These are phyloP conservation scores for Drosophila mimetica DNA, from an alignment of 2,888 invertebrate species.

Conservation along the genomic window DNA sequence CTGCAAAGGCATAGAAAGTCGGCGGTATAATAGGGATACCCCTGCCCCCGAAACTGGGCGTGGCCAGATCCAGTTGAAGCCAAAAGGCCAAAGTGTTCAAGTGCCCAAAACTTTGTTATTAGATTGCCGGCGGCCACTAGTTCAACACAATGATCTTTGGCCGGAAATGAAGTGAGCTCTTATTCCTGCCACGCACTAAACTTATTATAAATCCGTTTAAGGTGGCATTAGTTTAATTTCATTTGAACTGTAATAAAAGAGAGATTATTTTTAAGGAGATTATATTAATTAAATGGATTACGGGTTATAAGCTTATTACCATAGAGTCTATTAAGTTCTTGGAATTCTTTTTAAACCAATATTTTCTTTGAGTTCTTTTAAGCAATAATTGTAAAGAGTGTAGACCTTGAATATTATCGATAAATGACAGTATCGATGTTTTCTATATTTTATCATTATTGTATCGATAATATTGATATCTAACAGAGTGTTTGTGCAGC, in stretches of 20 bases:
- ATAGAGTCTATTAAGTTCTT: too few relatives aligned
- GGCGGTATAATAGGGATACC: slow-evolving; percentile 9
- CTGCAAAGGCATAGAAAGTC: slow-evolving; percentile 23
- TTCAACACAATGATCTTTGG: slow-evolving; percentile 24
- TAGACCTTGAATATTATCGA: too few relatives aligned
- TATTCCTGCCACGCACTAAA: slow-evolving; percentile 13
- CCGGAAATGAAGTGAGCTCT: slow-evolving; percentile 27
- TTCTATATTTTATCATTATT: too few relatives aligned
- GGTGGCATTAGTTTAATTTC: not conserved
- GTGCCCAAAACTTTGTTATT: slow-evolving; percentile 28
- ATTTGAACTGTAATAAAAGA: not conserved
- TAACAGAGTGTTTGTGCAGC: too few relatives aligned
- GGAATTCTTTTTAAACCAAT: too few relatives aligned
- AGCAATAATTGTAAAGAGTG: too few relatives aligned
- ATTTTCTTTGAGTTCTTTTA: too few relatives aligned
- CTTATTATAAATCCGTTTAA: slow-evolving; percentile 9
- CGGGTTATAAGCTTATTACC: too few relatives aligned
- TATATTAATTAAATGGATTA: too few relatives aligned
- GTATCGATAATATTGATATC: too few relatives aligned
- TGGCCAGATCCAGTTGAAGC: slow-evolving; percentile 29
- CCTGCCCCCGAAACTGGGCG: slow-evolving; percentile 8
- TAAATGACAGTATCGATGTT: too few relatives aligned
- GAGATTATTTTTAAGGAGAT: not conserved
- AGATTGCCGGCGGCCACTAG: slow-evolving; percentile 21
- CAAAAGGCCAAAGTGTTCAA: slow-evolving; percentile 33